Evolutionary conservation across 2,113 vertebrate genomes (phyloP).

Genomic region (Macroglossus sobrinus): DNA sequence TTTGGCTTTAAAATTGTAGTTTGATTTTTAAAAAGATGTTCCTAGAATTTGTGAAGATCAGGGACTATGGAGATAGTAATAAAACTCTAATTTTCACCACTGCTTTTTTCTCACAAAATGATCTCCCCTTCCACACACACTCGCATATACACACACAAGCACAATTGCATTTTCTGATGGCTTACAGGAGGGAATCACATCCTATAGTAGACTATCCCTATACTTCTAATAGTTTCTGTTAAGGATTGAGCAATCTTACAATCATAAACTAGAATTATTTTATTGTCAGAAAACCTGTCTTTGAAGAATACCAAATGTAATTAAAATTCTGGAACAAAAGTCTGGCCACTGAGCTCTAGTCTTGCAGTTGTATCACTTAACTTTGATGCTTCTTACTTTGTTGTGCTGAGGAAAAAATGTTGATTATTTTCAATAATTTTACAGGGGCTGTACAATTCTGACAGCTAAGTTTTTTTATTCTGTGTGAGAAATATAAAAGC

Average conservation of each 20-base stretch:
- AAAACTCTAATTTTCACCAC: neutral
- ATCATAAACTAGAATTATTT: neutral
- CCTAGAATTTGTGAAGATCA: neutral
- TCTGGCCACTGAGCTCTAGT: neutral
- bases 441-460: neutral
- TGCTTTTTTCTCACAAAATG: neutral
- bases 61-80: neutral
- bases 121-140: neutral
- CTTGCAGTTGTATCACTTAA: neutral
- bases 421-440: neutral
- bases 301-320: neutral
- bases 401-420: neutral
- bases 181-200: neutral
- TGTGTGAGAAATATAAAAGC: neutral
- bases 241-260: neutral
- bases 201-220: neutral
- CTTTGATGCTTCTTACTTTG: neutral
- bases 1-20: neutral
- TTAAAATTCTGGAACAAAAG: neutral
- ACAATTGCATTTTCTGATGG: neutral
- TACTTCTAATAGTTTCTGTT: neutral
- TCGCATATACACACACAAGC: neutral
- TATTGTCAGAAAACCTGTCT: neutral
- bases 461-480: neutral
- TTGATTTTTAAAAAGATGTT: neutral